These are phyloP conservation scores for Orchesellides sinensis DNA, from an alignment of 2,888 invertebrate genomes.

Conservation along the genomic window DNA sequence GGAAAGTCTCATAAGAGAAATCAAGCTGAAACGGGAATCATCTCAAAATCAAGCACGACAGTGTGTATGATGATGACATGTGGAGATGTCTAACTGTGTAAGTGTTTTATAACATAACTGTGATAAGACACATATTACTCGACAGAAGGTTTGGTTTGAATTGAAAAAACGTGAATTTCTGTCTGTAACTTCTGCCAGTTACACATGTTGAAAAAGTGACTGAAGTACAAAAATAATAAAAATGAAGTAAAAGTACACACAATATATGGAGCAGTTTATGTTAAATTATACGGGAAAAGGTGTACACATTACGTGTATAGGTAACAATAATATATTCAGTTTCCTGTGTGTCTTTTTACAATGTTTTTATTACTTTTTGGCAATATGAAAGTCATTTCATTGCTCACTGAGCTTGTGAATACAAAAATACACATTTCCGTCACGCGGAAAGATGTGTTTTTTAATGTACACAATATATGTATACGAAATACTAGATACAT, in stretches of 20 bases:
- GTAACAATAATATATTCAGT: neutral
- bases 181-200: neutral
- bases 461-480: too few relatives aligned
- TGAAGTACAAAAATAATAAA: neutral
- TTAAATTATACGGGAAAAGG: too few relatives aligned
- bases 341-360: neutral
- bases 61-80: neutral
- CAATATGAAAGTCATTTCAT: slow-evolving; percentile 30
- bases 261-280: neutral
- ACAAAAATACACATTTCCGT: slow-evolving; percentile 1
- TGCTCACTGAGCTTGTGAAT: slow-evolving; percentile 20
- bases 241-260: neutral
- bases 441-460: neutral
- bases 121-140: neutral
- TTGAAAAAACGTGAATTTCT: neutral
- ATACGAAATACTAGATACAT: too few relatives aligned
- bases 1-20: neutral
- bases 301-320: neutral
- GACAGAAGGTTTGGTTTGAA: neutral
- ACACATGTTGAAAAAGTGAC: neutral
- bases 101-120: too few relatives aligned
- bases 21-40: neutral
- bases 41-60: too few relatives aligned
- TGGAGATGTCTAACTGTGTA: neutral
- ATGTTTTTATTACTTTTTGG: slow-evolving; percentile 9